Conservation (phyloP, 2,113 vertebrate species). For the Leuciscus idus region DNA sequence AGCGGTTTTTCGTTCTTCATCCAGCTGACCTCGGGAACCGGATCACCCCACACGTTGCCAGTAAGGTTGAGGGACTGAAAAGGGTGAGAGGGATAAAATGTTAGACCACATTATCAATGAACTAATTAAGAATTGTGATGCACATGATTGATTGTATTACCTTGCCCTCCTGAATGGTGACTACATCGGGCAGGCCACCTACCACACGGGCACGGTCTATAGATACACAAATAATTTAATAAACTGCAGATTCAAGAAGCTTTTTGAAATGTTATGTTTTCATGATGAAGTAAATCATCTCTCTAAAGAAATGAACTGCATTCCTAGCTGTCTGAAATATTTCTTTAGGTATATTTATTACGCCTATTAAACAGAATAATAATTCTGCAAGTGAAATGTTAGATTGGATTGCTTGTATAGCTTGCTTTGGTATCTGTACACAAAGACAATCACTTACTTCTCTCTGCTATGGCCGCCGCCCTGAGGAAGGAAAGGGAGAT, state of each 20-base stretch:
- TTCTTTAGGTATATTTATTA: neutral
- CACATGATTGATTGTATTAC: slow-evolving; percentile 70
- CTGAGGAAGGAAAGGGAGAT: slow-evolving; percentile 73
- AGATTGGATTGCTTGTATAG: neutral
- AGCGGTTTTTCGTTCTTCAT: slow-evolving; percentile 89
- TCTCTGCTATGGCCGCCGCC: slow-evolving; percentile 94
- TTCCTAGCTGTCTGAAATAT: slow-evolving; percentile 6
- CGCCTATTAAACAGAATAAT: neutral
- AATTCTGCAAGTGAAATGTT: neutral
- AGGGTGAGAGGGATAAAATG: neutral
- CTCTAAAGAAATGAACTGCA: neutral
- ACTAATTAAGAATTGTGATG: neutral
- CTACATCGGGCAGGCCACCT: slow-evolving; percentile 95
- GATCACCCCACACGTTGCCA: slow-evolving; percentile 96
- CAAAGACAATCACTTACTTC: slow-evolving; percentile 86
- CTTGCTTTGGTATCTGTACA: slow-evolving; percentile 38
- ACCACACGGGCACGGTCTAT: slow-evolving; percentile 94
- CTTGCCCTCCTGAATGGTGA: slow-evolving; percentile 99
- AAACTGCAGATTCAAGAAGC: slow-evolving; percentile 24
- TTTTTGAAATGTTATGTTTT: neutral
- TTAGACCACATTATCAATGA: neutral
- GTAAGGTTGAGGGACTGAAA: slow-evolving; percentile 93
- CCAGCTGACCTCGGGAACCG: slow-evolving; percentile 89
- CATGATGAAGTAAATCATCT: slow-evolving; percentile 2
- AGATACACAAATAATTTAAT: slow-evolving; percentile 30